Evolutionary conservation across 2,888 invertebrate genomes (phyloP).

Genomic region (Nycteola revayana): DNA sequence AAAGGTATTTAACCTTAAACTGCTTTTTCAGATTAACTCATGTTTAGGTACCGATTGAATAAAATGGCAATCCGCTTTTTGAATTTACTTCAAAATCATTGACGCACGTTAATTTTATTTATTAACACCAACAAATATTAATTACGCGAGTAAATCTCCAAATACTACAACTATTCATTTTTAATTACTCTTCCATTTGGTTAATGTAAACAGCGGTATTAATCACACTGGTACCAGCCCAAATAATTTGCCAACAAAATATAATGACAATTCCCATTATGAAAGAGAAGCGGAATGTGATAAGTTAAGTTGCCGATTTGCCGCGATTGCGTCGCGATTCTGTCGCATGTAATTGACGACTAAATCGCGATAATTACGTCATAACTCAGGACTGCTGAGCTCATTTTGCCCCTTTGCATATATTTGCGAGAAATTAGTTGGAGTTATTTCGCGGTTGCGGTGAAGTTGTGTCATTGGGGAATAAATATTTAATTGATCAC

Average conservation of each 20-base stretch:
- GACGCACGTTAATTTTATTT: too few relatives aligned
- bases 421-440: constrained; percentile 31
- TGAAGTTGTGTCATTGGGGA: constrained; percentile 8
- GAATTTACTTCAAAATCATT: too few relatives aligned
- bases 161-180: too few relatives aligned
- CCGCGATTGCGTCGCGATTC: constrained; percentile 31
- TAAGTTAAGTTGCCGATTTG: constrained; percentile 47
- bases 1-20: too few relatives aligned
- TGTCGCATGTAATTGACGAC: constrained; percentile 51
- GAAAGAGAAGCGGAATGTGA: constrained; percentile 33
- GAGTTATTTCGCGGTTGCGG: constrained; percentile 22
- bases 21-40: too few relatives aligned
- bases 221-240: constrained; percentile 4
- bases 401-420: constrained; percentile 46
- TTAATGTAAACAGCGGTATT: constrained; percentile 2
- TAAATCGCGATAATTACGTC: constrained; percentile 62
- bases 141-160: too few relatives aligned
- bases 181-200: too few relatives aligned
- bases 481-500: too few relatives aligned
- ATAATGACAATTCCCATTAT: constrained; percentile 20
- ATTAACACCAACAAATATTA: too few relatives aligned
- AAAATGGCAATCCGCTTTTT: too few relatives aligned
- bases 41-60: too few relatives aligned
- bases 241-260: constrained; percentile 16
- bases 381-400: constrained; percentile 48